Base-by-base conservation (phyloP, 2,113 vertebrate genomes). In the Addax nasomaculatus region DNA sequence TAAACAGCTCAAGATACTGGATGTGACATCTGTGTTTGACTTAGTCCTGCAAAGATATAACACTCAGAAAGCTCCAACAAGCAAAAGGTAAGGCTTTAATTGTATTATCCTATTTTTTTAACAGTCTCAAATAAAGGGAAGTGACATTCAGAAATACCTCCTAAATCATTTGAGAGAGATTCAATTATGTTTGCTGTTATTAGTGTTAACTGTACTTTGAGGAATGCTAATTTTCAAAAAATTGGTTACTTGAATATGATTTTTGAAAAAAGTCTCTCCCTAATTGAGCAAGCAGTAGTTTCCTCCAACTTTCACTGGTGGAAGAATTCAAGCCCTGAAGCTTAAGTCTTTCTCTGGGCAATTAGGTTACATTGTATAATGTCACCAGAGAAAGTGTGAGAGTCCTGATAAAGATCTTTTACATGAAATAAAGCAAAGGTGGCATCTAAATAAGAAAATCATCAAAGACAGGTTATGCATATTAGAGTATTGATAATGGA, bases 161-260 rank as follows among this genome's bases (percentile, higher is more conserved):
- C 96, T 97, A 95, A 95, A 90, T 94, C 85, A 90, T 49, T 53
- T 11, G 80, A 92, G 84, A 86, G 62, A 92, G 88, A 97, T 94
- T 76, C 94, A 97, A 51, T 97, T 95, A 96, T 92, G 60, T 78
- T 96, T 85, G 81, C 91, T 76, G 93, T 94, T 89, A 16, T 78
- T 90, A 64, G 43, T 17, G 6, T 39, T 94, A 80, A 88, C 76
- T 88, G 76, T 92, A 88, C 85, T 86, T 95, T 85, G 93, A 94
- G 60, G 81, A 92, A 90, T 90, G 93, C 85, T 89, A 85, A 96
- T 97, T 97, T 95, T 85, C 49, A 90, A 85, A 88, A 90, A 95
- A 94, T 55, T 62, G 80, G 88, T 97, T 96, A 93, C 81, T 76
- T 95, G 73, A 90, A 55, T 76, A 67, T 86, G 73, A 73, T 92